These are phyloP conservation scores for Chromoteleia sp. DNA, from an alignment of 2,888 invertebrate species.

Conservation along the genomic window DNA sequence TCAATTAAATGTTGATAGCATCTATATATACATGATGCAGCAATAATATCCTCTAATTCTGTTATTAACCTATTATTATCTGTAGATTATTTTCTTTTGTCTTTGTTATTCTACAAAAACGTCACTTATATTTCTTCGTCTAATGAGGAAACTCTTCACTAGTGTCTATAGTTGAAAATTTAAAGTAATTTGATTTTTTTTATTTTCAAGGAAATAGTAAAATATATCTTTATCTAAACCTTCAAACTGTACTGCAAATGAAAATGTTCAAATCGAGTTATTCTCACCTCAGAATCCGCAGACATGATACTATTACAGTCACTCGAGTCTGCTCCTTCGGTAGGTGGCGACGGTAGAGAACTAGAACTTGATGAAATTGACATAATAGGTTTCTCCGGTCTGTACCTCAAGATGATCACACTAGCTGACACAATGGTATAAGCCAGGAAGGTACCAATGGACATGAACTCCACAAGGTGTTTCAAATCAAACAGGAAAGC, in stretches of 20 bases:
- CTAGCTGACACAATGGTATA: conserved; percentile 97
- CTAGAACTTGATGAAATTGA: conserved; percentile 72
- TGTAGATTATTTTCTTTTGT: too few species aligned
- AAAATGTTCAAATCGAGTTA: not conserved
- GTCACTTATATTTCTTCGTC: too few species aligned
- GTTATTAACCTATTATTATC: too few species aligned
- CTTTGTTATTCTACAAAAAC: too few species aligned
- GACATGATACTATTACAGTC: conserved; percentile 79
- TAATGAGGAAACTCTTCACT: too few species aligned
- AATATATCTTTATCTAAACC: not conserved
- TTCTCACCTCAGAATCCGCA: conserved; percentile 77
- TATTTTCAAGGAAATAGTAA: conserved; percentile 5
- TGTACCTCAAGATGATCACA: conserved; percentile 94
- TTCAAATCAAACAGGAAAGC: conserved; percentile 95
- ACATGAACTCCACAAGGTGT: conserved; percentile 97
- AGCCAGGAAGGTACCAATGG: conserved; percentile 94
- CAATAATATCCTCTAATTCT: too few species aligned
- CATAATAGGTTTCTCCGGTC: conserved; percentile 84
- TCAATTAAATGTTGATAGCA: too few species aligned
- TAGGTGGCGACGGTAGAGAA: conserved; percentile 77
- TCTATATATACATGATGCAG: too few species aligned
- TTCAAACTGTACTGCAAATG: too few species aligned
- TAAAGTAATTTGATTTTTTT: too few species aligned
- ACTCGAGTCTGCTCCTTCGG: conserved; percentile 79
- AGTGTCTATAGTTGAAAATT: too few species aligned